phyloP scores from a whole-genome alignment of 2,888 invertebrate genomes.

The Onthophagus sagittarius region DNA sequence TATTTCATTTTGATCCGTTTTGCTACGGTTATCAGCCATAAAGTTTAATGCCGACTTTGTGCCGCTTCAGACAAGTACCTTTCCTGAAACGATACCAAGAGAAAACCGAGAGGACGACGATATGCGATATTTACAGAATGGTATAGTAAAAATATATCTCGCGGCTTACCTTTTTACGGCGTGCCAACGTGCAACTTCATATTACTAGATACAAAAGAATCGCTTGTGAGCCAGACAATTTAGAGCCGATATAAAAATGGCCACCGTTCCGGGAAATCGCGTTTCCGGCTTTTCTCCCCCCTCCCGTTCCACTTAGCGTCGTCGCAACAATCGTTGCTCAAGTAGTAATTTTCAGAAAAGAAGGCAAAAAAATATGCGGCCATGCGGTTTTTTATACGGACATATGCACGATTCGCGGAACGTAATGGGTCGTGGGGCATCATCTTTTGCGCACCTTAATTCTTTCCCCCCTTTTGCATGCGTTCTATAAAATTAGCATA shows the following conservation, averaged over 20 bases:
- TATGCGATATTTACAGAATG: conserved; percentile 4
- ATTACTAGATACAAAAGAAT: neutral
- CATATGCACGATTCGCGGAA: neutral
- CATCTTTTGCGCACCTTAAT: neutral
- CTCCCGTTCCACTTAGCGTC: neutral
- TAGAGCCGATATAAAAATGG: neutral
- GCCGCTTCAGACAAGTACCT: conserved; percentile 4
- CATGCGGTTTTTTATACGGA: neutral
- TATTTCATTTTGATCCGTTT: neutral
- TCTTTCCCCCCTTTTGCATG: neutral
- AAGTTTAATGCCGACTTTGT: conserved; percentile 2
- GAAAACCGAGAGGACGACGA: neutral
- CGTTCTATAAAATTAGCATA: neutral
- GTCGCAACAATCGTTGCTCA: neutral
- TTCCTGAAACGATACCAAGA: conserved; percentile 1
- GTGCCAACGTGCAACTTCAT: neutral
- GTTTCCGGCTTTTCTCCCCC: neutral
- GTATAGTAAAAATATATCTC: conserved; percentile 6
- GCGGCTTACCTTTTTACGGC: neutral
- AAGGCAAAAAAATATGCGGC: neutral
- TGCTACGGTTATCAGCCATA: neutral
- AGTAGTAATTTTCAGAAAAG: neutral
- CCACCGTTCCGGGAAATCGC: neutral
- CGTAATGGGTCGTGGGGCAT: neutral
- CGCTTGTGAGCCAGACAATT: neutral